These are phyloP conservation scores for Neotoma lepida DNA, from an alignment of 2,113 vertebrate species.

Conservation along the genomic window DNA sequence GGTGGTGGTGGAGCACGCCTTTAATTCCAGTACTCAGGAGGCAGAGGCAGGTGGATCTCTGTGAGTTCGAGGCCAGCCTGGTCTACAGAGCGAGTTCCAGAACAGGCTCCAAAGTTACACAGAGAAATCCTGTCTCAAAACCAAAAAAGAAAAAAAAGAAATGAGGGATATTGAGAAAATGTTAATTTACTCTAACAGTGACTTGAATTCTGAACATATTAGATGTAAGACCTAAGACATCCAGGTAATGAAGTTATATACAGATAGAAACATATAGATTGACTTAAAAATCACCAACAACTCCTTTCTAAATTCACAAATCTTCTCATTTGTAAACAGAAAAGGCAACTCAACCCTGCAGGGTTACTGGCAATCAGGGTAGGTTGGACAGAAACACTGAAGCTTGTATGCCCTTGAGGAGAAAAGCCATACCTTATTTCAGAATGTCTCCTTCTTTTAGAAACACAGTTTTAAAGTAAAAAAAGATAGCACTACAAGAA, in stretches of 20 bases:
- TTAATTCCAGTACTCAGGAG: no score
- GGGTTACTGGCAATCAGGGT: not conserved
- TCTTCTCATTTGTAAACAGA: not conserved
- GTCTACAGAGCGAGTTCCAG: no score
- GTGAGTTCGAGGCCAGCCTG: no score
- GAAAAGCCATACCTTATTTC: not conserved
- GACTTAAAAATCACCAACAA: constrained; percentile 12
- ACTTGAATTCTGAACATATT: not conserved
- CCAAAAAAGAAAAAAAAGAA: no score
- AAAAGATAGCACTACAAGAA: not conserved
- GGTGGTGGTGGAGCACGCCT: no score
- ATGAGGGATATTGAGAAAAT: constrained; percentile 1
- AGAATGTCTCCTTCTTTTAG: not conserved
- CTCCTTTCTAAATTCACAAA: not conserved
- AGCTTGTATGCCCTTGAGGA: not conserved
- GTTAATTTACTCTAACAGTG: not conserved
- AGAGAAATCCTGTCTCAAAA: no score
- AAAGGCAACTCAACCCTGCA: constrained; percentile 21
- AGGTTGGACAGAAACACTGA: not conserved
- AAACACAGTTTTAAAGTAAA: constrained; percentile 42
- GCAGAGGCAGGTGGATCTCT: no score
- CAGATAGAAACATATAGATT: not conserved
- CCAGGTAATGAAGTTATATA: not conserved
- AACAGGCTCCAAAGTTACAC: no score
- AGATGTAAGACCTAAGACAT: not conserved